Conservation (phyloP, 2,797 vertebrate genomes). For the Hemitrygon akajei region DNA sequence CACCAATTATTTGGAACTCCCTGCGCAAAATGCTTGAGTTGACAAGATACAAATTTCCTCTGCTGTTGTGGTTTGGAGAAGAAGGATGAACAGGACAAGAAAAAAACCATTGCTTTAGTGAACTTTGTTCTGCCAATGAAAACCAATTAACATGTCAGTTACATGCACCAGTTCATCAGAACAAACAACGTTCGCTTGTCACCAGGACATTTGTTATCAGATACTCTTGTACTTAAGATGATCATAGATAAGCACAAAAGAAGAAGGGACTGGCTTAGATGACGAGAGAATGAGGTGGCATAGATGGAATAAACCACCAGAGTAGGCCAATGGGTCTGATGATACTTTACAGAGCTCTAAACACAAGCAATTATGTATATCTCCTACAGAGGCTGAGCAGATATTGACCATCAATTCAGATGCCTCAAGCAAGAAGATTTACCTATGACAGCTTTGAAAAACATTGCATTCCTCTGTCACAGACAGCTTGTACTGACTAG, state of each 20-base stretch:
- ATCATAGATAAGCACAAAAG: not conserved
- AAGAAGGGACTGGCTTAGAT: not conserved
- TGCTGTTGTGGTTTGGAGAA: not conserved
- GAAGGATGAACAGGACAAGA: not conserved
- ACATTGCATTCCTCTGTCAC: not conserved
- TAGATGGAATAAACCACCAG: not conserved
- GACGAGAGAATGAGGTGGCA: not conserved
- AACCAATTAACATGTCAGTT: not conserved
- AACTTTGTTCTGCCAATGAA: not conserved
- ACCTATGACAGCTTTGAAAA: not conserved
- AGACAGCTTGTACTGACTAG: not conserved
- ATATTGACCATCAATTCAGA: not conserved
- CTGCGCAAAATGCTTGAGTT: not conserved
- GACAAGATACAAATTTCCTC: not conserved
- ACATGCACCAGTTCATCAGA: not conserved
- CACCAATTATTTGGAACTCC: not conserved
- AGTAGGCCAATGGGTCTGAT: not conserved
- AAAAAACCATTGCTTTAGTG: not conserved
- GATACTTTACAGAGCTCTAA: not conserved
- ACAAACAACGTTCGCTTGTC: not conserved
- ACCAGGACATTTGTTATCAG: not conserved
- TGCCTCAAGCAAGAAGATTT: conserved; percentile 1
- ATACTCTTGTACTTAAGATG: not conserved
- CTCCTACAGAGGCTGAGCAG: not conserved
- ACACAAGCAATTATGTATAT: not conserved